phyloP scores from a whole-genome alignment of 2,797 vertebrate genomes.

The Lycodopsis pacificus region DNA sequence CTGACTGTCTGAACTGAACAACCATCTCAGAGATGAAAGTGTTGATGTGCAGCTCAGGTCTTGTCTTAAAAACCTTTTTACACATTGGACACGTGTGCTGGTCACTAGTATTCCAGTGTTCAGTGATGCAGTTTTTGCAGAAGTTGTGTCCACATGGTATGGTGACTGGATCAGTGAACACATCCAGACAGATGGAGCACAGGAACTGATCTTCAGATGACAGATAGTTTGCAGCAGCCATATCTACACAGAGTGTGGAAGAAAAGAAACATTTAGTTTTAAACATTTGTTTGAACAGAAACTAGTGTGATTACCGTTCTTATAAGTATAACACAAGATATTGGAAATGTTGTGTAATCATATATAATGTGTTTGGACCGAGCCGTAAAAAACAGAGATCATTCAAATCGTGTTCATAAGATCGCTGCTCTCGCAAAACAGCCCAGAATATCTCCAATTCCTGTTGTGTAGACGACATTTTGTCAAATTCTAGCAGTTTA shows the following conservation, averaged over 20 bases:
- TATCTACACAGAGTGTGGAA: not conserved
- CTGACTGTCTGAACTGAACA: constrained; percentile 10
- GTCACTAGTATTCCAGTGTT: not conserved
- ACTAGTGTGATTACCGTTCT: no score
- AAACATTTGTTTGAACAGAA: not conserved
- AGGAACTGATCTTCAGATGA: constrained; percentile 9
- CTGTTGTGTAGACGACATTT: no score
- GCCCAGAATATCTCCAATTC: no score
- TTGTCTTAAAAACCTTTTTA: not conserved
- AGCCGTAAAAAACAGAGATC: no score
- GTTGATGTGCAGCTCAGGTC: not conserved
- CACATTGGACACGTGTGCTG: not conserved
- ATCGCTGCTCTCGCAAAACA: no score
- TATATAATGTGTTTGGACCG: no score
- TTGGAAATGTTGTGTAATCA: no score
- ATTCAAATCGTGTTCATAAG: no score
- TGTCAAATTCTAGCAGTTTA: no score
- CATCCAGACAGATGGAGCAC: constrained; percentile 28
- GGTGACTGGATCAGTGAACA: constrained; percentile 17
- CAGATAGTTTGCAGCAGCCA: constrained; percentile 1
- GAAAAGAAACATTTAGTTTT: not conserved
- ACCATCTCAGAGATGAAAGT: not conserved
- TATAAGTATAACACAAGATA: no score
- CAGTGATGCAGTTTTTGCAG: constrained; percentile 18
- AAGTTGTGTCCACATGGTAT: constrained; percentile 20